Evolutionary conservation across 2,888 invertebrate genomes (phyloP).

Genomic region (Pristionchus mayeri): DNA sequence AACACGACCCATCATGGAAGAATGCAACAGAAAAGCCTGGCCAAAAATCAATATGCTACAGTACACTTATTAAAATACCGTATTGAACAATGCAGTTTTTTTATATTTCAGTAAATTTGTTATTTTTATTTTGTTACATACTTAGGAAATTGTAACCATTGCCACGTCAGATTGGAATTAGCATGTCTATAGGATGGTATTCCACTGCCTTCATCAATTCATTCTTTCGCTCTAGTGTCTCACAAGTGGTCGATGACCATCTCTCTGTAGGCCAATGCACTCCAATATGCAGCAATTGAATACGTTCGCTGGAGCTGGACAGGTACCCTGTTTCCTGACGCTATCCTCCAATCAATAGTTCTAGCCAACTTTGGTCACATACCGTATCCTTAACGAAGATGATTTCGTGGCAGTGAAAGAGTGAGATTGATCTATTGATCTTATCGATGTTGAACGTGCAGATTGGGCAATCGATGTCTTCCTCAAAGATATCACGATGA

Average conservation of each 20-base stretch:
- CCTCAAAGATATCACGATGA: conserved; percentile 41
- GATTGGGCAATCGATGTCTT: conserved; percentile 45
- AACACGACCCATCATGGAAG: neutral
- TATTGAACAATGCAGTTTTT: neutral
- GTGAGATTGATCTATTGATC: neutral
- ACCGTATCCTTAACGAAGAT: conserved; percentile 32
- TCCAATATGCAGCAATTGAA: conserved; percentile 14
- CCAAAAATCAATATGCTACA: neutral
- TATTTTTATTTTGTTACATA: no score
- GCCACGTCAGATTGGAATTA: no score
- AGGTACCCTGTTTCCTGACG: neutral
- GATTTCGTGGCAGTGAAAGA: conserved; percentile 44
- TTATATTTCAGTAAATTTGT: no score
- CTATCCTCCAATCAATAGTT: neutral
- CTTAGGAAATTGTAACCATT: no score
- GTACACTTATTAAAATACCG: neutral
- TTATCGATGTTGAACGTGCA: neutral
- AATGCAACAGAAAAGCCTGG: neutral
- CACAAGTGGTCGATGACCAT: neutral
- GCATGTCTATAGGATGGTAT: neutral
- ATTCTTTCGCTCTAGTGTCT: neutral
- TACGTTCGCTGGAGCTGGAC: conserved; percentile 29
- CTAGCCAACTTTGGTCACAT: conserved; percentile 14
- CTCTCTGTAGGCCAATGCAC: conserved; percentile 25
- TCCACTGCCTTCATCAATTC: neutral